Conservation (phyloP, 30 jellyfish, hydroid and myxozoan genomes). For the Pelagia noctiluca region DNA sequence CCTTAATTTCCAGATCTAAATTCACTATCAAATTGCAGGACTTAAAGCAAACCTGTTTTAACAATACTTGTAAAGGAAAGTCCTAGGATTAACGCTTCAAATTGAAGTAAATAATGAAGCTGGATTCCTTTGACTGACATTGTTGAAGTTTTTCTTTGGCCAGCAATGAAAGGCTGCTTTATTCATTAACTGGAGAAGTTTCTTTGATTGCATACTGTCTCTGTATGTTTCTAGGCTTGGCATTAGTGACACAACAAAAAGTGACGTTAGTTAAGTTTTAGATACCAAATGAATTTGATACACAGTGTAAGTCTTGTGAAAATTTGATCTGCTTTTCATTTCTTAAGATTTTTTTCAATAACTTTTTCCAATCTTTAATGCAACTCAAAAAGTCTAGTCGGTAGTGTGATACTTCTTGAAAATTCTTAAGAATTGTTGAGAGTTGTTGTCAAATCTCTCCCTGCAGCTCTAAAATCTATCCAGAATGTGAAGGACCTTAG, state of each 20-base stretch:
- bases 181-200: not conserved
- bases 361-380: constrained; percentile 8
- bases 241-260: not conserved
- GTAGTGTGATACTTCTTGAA: constrained; percentile 1
- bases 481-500: not conserved
- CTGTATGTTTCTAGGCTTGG: not conserved
- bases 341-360: not conserved
- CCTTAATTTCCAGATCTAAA: too few relatives aligned
- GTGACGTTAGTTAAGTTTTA: not conserved
- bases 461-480: constrained; percentile 14
- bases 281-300: not conserved
- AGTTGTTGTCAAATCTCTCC: constrained; percentile 1
- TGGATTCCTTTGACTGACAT: not conserved
- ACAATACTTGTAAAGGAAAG: not conserved
- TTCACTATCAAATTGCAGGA: not conserved
- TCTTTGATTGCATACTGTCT: not conserved
- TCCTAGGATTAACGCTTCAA: not conserved
- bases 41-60: not conserved
- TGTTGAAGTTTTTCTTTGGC: constrained; percentile 1
- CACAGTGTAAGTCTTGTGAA: constrained; percentile 7
- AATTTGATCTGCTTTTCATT: constrained; percentile 1
- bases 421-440: constrained; percentile 12
- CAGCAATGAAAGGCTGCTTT: not conserved
- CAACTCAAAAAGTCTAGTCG: constrained; percentile 5
- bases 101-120: not conserved